These are phyloP conservation scores for Eutolmus rufibarbis DNA, from an alignment of 2,888 invertebrate species.

Conservation along the genomic window DNA sequence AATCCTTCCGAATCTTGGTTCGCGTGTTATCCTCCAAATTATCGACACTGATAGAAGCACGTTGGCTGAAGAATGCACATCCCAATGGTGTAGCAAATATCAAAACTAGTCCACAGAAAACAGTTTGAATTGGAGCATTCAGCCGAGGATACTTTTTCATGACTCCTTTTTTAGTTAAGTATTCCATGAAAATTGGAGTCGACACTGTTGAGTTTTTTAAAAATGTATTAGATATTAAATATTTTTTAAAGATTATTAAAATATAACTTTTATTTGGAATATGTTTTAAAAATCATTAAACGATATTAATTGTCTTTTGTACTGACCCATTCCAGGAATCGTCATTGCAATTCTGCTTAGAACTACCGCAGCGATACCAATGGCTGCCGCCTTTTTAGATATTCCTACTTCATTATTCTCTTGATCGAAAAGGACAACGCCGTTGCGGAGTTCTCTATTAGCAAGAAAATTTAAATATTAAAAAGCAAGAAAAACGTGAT, in stretches of 20 bases:
- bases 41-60: constrained; percentile 72
- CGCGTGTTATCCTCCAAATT: constrained; percentile 53
- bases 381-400: constrained; percentile 74
- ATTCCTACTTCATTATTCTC: constrained; percentile 74
- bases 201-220: constrained; percentile 50
- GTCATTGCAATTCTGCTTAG: constrained; percentile 93
- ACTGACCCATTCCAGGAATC: constrained; percentile 90
- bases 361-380: constrained; percentile 88
- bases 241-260: neutral
- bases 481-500: neutral
- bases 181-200: constrained; percentile 78
- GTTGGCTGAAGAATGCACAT: constrained; percentile 95
- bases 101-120: constrained; percentile 72
- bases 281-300: neutral
- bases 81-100: constrained; percentile 95
- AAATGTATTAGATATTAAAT: neutral
- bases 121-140: constrained; percentile 78
- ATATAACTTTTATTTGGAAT: neutral
- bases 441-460: constrained; percentile 77
- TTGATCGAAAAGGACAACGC: constrained; percentile 82
- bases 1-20: constrained; percentile 64
- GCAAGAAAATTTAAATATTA: too few relatives aligned
- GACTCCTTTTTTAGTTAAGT: constrained; percentile 71
- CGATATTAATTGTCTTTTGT: neutral
- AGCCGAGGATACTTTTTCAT: constrained; percentile 73